phyloP scores from a whole-genome alignment of 35 echinoderm and acorn worm species.

The Ophiothrix spiculata region DNA sequence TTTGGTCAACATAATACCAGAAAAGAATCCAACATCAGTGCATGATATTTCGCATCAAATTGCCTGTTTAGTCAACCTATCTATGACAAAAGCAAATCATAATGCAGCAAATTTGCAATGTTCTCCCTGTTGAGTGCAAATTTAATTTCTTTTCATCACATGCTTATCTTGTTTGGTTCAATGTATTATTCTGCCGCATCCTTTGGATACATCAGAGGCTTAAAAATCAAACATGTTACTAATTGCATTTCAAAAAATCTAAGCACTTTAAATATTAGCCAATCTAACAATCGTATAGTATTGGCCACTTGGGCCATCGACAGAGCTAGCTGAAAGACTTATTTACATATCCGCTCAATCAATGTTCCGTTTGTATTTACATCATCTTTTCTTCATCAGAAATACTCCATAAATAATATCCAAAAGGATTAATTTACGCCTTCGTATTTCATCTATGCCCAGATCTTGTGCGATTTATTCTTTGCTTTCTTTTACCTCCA shows the following conservation, averaged over 20 bases:
- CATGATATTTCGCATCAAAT: background rate
- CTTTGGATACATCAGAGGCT: background rate
- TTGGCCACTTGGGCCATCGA: background rate
- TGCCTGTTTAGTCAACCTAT: background rate
- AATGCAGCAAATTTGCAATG: background rate
- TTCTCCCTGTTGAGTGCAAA: background rate
- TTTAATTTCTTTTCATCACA: background rate
- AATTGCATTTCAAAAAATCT: background rate
- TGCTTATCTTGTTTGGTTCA: too few species aligned
- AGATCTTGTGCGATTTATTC: background rate
- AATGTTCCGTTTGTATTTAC: background rate
- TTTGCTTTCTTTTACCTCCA: too few species aligned
- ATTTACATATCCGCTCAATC: background rate
- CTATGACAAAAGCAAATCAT: background rate
- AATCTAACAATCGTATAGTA: background rate
- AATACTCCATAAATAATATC: constrained; percentile 7
- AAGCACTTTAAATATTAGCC: background rate
- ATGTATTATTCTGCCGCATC: background rate
- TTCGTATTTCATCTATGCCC: background rate
- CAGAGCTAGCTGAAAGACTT: background rate
- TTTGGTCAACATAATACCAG: background rate
- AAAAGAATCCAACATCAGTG: background rate
- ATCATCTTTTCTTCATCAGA: background rate
- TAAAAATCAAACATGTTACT: background rate
- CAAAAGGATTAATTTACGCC: constrained; percentile 13